Percentiles rank a stretch among this genome's conserved stretches.
phyloP scores from a whole-genome alignment of 2,113 vertebrate species.

The Paedocypris sp. region DNA sequence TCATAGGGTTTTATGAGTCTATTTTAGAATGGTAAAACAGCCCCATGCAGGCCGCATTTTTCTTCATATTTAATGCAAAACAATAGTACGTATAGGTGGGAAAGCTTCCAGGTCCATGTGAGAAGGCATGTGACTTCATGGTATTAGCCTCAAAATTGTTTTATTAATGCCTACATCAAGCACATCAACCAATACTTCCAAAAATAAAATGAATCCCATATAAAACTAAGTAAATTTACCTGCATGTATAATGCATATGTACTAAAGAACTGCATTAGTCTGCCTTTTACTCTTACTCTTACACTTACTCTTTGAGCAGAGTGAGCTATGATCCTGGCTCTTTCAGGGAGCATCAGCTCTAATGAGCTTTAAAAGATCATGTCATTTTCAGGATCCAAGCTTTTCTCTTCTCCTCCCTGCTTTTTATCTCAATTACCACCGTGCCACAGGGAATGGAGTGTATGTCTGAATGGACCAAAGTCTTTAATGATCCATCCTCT shows the following conservation, averaged over 20 bases:
- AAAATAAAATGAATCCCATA: background rate
- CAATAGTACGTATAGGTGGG: too few relatives aligned
- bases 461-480: constrained; percentile 31
- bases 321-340: constrained; percentile 37
- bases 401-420: constrained; percentile 37
- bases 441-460: constrained; percentile 18
- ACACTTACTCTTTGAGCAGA: constrained; percentile 32
- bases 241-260: constrained; percentile 56
- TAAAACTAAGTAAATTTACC: constrained; percentile 37
- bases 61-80: background rate
- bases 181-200: constrained; percentile 18
- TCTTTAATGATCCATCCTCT: constrained; percentile 29
- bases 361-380: constrained; percentile 40
- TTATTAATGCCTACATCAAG: constrained; percentile 39
- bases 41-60: background rate
- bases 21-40: too few relatives aligned
- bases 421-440: constrained; percentile 36
- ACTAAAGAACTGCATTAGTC: constrained; percentile 53
- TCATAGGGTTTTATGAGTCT: too few relatives aligned
- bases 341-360: constrained; percentile 33
- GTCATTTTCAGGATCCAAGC: constrained; percentile 36
- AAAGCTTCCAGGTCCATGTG: background rate
- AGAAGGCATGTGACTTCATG: constrained; percentile 9
- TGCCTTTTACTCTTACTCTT: constrained; percentile 44
- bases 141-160: constrained; percentile 30